These are phyloP conservation scores for Cyanoderma ruficeps DNA, from an alignment of 2,113 vertebrate genomes.

Conservation along the genomic window DNA sequence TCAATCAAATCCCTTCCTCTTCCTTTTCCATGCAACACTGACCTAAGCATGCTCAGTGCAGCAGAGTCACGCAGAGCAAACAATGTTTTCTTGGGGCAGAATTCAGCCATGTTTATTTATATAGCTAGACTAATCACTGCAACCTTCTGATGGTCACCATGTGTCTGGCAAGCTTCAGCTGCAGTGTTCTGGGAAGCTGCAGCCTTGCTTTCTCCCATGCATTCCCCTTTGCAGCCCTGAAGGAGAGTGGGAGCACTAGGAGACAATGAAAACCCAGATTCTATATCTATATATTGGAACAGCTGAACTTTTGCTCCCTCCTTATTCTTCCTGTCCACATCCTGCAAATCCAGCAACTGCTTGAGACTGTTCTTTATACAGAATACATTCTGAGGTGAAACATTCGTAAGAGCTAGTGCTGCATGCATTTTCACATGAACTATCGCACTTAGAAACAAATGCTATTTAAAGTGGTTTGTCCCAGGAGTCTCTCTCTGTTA, in stretches of 20 bases:
- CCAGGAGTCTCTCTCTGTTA: constrained; percentile 46
- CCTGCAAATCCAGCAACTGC: constrained; percentile 12
- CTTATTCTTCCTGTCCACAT: constrained; percentile 4
- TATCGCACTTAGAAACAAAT: constrained; percentile 53
- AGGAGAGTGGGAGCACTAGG: neutral
- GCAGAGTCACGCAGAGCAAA: neutral
- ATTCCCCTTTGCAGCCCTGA: neutral
- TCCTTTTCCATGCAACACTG: neutral
- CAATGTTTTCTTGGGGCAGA: neutral
- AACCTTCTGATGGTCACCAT: constrained; percentile 58
- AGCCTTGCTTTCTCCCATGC: constrained; percentile 43
- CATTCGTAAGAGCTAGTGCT: neutral
- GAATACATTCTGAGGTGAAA: constrained; percentile 9
- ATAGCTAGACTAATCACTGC: constrained; percentile 38
- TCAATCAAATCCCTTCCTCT: neutral
- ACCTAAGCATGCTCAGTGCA: neutral
- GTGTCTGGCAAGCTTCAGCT: constrained; percentile 46
- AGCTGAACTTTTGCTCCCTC: constrained; percentile 28
- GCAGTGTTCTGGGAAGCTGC: constrained; percentile 50
- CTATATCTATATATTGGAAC: neutral
- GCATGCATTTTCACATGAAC: constrained; percentile 66
- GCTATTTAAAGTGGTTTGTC: constrained; percentile 65
- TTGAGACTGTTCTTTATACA: neutral
- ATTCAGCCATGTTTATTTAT: constrained; percentile 57
- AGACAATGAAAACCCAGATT: constrained; percentile 11